A percentile compares a stretch with the other conserved stretches of the same genome.
Conservation (phyloP, 1,140 invertebrate species). For the Tachypleus tridentatus region DNA sequence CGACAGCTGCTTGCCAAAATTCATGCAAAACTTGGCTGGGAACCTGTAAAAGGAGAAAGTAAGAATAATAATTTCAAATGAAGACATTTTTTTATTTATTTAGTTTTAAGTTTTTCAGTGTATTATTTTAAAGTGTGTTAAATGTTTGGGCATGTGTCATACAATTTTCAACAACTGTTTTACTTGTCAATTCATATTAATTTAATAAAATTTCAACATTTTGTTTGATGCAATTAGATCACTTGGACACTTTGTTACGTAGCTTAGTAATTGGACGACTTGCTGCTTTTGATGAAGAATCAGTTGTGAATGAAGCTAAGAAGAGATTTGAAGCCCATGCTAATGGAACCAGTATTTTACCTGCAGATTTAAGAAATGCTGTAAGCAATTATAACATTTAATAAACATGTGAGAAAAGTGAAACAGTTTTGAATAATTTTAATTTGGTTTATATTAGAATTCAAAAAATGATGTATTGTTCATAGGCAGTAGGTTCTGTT, state of each 20-base stretch:
- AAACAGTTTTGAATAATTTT: no score
- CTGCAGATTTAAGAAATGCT: conserved; percentile 74
- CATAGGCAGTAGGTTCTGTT: no score
- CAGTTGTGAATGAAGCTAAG: conserved; percentile 57
- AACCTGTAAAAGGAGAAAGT: conserved; percentile 32
- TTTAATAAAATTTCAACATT: no score
- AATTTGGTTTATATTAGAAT: no score
- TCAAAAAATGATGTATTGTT: no score
- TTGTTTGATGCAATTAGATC: conserved; percentile 29
- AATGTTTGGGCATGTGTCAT: no score
- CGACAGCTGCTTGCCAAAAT: conserved; percentile 54
- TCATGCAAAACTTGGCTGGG: conserved; percentile 57
- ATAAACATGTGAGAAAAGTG: no score
- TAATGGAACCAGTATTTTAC: conserved; percentile 46
- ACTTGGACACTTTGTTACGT: conserved; percentile 69
- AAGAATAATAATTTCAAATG: conserved; percentile 7
- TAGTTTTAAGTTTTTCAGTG: conserved; percentile 6
- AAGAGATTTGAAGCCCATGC: conserved; percentile 56
- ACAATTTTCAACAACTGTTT: no score
- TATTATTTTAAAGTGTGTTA: conserved; percentile 29
- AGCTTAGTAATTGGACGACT: conserved; percentile 68
- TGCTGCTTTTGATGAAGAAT: conserved; percentile 61
- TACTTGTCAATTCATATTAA: no score
- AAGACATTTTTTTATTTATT: neutral
- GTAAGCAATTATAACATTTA: conserved; percentile 28